Evolutionary conservation across 2,888 invertebrate genomes (phyloP), one percentile per base, ranked within the genome.

Genomic region (Chloroclysta siterata): DNA sequence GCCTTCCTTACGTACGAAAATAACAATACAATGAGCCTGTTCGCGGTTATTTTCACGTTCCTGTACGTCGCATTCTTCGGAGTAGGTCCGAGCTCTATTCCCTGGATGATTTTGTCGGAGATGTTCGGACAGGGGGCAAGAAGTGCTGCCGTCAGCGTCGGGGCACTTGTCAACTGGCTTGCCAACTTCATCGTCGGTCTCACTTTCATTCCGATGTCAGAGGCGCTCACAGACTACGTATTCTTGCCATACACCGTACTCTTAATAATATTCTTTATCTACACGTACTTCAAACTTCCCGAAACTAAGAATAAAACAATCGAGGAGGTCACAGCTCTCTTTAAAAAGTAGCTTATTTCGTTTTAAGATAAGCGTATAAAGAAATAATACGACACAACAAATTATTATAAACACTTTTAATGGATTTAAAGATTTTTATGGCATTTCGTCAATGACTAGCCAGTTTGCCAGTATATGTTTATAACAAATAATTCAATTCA

Each of bases 61-160:
- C 66, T 90, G 59, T 93, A 93, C 75, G 93, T 93, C n/a, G 93
- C 83, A 3, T 93, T 84, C 82, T 93, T 93, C 70, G 93, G 93
- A 1, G 87, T 93, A 8, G 93, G 93, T 1, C 93, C 93, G 0
- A 93, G 93, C 63, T 93, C 93, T 0, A 93, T 93, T 46, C 93
- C 93, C 22, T 93, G 93, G 93, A 93, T 93, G 91, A 90, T 93
- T 41, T 70, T 93, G 65, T 93, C 93, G 0, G 93, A 93, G 73
- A 66, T 93, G 73, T 93, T 93, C 73, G 90, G 90, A 0, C 93
- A 93, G 72, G 92, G 93, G 2, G 87, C 93, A 0, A 80, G 93
- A 53, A 90, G 91, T 62, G 91, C 93, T 7, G 93, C 93, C 0
- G 93, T 93, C 11, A 93, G 93, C 62, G 85, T 93, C 0, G 93